These are phyloP conservation scores for Drosophila cognata DNA, from an alignment of 2,888 invertebrate genomes.

Conservation along the genomic window DNA sequence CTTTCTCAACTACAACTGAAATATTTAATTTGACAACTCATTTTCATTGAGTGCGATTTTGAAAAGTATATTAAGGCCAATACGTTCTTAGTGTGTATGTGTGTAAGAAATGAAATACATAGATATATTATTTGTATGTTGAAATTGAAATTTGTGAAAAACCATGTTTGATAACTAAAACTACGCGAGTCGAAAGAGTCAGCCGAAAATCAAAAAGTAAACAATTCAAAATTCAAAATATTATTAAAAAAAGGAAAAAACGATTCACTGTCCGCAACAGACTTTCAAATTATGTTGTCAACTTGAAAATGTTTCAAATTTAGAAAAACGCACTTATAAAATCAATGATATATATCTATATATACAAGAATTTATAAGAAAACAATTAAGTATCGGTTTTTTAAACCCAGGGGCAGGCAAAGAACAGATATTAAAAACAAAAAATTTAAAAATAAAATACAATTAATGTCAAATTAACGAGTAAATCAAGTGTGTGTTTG, in stretches of 20 bases:
- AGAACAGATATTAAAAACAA: conserved; percentile 6
- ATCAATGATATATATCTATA: neutral
- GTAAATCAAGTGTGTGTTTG: conserved; percentile 10
- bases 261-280: conserved; percentile 8
- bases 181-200: conserved; percentile 47
- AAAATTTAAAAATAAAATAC: neutral
- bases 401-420: conserved; percentile 31
- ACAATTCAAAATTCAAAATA: too few relatives aligned
- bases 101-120: neutral
- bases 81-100: neutral
- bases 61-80: neutral
- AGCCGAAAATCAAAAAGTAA: neutral
- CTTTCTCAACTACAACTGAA: neutral
- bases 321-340: neutral
- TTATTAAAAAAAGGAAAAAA: neutral
- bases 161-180: conserved; percentile 3
- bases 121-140: neutral
- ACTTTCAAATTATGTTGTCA: neutral
- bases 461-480: conserved; percentile 2
- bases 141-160: neutral
- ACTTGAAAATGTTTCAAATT: conserved; percentile 21
- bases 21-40: neutral
- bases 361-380: neutral
- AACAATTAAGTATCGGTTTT: conserved; percentile 27
- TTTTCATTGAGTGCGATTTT: neutral